Conservation (phyloP, 2,888 invertebrate genomes). For the Brenthis ino region DNA sequence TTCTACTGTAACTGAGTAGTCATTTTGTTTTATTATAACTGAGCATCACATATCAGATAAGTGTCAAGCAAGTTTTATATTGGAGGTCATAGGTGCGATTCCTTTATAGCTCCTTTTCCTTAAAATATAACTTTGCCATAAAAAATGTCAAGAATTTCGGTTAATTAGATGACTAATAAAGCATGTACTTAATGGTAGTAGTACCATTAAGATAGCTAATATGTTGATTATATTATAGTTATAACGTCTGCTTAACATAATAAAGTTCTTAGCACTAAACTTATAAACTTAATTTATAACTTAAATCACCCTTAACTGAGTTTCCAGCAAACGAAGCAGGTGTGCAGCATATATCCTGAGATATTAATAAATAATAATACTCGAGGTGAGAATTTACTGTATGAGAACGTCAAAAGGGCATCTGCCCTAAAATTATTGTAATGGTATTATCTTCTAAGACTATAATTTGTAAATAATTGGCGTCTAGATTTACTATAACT, state of each 20-base stretch:
- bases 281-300: background rate
- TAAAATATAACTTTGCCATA: too few species aligned
- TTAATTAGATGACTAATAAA: too few species aligned
- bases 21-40: too few species aligned
- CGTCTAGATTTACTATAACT: slow-evolving; percentile 54
- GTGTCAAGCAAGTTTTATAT: too few species aligned
- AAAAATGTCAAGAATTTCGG: too few species aligned
- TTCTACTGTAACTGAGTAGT: too few species aligned
- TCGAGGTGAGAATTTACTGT: slow-evolving; percentile 42
- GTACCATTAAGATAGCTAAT: too few species aligned
- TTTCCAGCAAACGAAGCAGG: slow-evolving; percentile 27
- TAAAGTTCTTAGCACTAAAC: slow-evolving; percentile 12
- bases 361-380: slow-evolving; percentile 39
- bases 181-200: too few species aligned
- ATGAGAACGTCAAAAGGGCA: slow-evolving; percentile 39
- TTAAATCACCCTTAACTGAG: slow-evolving; percentile 14
- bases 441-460: slow-evolving; percentile 42
- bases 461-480: slow-evolving; percentile 60
- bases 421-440: slow-evolving; percentile 42
- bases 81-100: too few species aligned
- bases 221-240: too few species aligned
- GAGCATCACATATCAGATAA: too few species aligned
- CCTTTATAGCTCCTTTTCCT: too few species aligned
- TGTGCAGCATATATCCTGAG: slow-evolving; percentile 23
- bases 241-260: background rate